phyloP scores from a whole-genome alignment of 2,113 vertebrate species.

The Cebus imitator region DNA sequence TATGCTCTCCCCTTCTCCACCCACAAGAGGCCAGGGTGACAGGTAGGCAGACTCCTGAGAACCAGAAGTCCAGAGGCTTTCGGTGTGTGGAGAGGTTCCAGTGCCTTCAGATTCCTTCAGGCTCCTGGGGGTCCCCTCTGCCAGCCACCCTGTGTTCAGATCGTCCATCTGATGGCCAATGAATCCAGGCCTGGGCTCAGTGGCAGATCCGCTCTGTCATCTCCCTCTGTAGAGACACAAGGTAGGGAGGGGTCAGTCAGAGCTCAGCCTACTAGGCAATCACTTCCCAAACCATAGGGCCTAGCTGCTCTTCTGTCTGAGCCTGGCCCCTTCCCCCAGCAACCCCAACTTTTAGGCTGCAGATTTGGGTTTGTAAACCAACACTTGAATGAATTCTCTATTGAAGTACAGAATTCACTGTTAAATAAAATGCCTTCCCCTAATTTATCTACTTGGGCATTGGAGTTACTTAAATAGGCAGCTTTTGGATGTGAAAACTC shows the following conservation, averaged over 20 bases:
- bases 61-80: slow-evolving; percentile 31
- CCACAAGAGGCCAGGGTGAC: neutral
- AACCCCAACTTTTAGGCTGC: neutral
- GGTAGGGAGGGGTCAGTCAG: neutral
- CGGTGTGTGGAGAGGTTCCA: neutral
- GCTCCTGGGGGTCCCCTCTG: neutral
- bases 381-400: neutral
- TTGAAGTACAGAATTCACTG: neutral
- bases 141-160: slow-evolving; percentile 31
- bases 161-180: slow-evolving; percentile 10
- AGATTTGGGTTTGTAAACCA: slow-evolving; percentile 13
- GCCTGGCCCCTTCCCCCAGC: neutral
- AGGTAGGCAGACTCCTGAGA: neutral
- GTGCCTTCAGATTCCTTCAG: slow-evolving; percentile 22
- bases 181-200: slow-evolving; percentile 71
- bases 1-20: neutral
- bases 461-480: slow-evolving; percentile 1
- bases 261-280: neutral
- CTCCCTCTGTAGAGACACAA: slow-evolving; percentile 87
- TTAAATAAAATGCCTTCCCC: neutral
- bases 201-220: slow-evolving; percentile 96
- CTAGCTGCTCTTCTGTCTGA: neutral
- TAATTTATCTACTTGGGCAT: neutral
- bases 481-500: slow-evolving; percentile 19
- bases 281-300: neutral